Evolutionary conservation across 2,797 vertebrate genomes (phyloP), one percentile per base, ranked within the genome.

Genomic region (Acanthornis magna): DNA sequence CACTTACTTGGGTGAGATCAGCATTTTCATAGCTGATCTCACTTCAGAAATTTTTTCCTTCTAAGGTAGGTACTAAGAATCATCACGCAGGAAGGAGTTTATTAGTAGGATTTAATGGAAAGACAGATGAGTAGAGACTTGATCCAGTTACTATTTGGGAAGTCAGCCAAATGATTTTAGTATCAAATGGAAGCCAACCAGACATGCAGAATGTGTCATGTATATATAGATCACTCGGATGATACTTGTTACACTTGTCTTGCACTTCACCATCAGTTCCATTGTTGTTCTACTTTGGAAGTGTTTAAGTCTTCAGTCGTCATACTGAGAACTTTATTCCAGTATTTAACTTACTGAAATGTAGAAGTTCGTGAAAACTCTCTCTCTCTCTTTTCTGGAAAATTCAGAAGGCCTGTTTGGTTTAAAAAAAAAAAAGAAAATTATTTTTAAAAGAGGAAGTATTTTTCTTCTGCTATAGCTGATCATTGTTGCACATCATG

Each of bases 91-190:
- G 36, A 88, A 62, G 29, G 72, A 30, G n/a, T 76, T 63, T 71
- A 70, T 92, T 95, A 81, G n/a, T 42, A 85, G 91, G 45, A 68
- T 85, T 90, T 84, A 85, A 53, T 75, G 55, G 54, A 68, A 67
- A 53, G 62, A 42, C 55, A 77, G 42, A 57, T 32, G 32, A 47
- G 43, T 68, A 78, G 30, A 86, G 47, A 34, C 62, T 85, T 62
- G 47, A 91, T 91, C 27, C 68, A 34, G 34, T 75, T 91, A 38
- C 38, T 63, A 75, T 77, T 91, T 89, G 50, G 89, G 74, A 94
- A 88, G 58, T 73, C 71, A 88, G 36, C 57, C 88, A 96, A 75
- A 63, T 51, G 5, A 84, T 82, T 93, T 94, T 79, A 86, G 10
- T 58, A 75, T 95, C 53, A 67, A 94, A 38, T 34, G 36, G 58